Percentiles rank a stretch among this genome's conserved stretches.
phyloP scores from a whole-genome alignment of 2,113 vertebrate genomes.

The Bothrops jararaca region DNA sequence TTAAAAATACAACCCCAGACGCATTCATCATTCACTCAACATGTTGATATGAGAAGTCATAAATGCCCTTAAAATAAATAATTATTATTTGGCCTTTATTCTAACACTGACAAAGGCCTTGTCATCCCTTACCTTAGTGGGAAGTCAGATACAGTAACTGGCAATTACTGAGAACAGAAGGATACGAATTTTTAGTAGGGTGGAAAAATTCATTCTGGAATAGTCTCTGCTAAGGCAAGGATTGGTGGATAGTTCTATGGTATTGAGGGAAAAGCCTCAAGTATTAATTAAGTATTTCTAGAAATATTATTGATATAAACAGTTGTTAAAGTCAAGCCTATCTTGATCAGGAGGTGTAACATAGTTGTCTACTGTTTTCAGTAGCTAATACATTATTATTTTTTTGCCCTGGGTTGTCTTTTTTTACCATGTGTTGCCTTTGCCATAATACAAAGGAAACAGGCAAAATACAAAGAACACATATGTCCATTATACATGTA shows the following conservation, averaged over 20 bases:
- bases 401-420: slow-evolving; percentile 38
- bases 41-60: background rate
- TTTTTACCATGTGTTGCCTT: slow-evolving; percentile 39
- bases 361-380: slow-evolving; percentile 13
- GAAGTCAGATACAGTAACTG: background rate
- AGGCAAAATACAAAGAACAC: slow-evolving; percentile 60
- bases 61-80: background rate
- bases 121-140: background rate
- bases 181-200: background rate
- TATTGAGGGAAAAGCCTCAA: background rate
- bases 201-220: background rate
- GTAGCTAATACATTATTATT: slow-evolving; percentile 47
- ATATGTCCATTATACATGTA: slow-evolving; percentile 63
- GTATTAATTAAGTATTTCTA: background rate
- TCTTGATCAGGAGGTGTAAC: background rate
- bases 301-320: slow-evolving; percentile 11
- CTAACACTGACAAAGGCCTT: background rate
- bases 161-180: background rate
- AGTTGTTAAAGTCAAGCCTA: background rate
- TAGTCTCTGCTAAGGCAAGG: background rate
- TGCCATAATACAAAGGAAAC: slow-evolving; percentile 53
- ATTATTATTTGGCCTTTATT: background rate
- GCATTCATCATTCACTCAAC: no score
- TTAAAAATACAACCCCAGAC: no score
- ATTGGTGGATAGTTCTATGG: background rate